Evolutionary conservation across 2,113 vertebrate genomes (phyloP).

Genomic region (Micromys minutus): DNA sequence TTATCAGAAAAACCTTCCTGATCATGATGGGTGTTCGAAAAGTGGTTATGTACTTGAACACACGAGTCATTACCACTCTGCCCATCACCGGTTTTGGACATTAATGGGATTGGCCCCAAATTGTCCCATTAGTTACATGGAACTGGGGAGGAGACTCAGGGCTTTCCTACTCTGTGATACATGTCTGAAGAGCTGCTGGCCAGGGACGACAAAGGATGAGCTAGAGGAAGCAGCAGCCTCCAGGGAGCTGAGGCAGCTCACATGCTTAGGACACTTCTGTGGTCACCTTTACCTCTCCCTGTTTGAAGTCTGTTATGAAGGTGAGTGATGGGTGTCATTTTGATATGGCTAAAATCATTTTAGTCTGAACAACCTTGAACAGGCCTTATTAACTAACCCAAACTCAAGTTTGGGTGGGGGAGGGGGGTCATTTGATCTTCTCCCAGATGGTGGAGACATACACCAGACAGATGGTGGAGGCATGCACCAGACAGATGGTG

Average conservation of each 20-base stretch:
- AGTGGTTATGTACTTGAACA: not conserved
- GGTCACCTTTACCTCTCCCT: not conserved
- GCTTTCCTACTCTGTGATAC: not conserved
- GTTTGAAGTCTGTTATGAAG: conserved; percentile 8
- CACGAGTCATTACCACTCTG: too few species aligned
- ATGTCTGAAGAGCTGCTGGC: not conserved
- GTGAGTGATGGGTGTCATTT: not conserved
- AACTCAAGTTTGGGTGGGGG: not conserved
- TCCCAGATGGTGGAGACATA: not conserved
- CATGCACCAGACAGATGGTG: not conserved
- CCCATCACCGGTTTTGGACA: not conserved
- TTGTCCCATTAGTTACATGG: not conserved
- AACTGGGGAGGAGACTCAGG: not conserved
- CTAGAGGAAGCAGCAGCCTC: not conserved
- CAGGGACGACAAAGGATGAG: not conserved
- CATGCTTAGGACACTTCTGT: not conserved
- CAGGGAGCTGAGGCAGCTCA: not conserved
- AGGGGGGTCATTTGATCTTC: not conserved
- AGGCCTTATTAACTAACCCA: conserved; percentile 10
- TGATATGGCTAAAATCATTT: conserved; percentile 16
- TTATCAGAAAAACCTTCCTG: not conserved
- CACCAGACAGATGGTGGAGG: not conserved
- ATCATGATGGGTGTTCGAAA: not conserved
- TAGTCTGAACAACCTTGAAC: not conserved
- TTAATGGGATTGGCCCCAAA: not conserved